phyloP scores from a whole-genome alignment of 2,888 invertebrate genomes.

The Euspilapteryx auroguttella region DNA sequence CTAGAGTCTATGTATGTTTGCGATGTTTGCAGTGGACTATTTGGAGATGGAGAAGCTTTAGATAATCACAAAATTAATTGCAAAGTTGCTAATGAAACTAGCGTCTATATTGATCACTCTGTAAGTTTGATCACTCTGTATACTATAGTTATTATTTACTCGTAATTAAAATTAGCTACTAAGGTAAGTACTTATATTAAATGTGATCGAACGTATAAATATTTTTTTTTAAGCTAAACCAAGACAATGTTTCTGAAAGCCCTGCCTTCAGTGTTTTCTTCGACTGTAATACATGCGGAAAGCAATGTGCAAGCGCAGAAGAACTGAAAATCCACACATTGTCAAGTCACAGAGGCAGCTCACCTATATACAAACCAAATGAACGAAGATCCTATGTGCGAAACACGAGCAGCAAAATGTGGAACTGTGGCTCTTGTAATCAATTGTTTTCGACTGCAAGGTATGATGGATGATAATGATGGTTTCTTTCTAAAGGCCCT shows the following conservation, averaged over 20 bases:
- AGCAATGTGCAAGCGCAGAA: slow-evolving; percentile 19
- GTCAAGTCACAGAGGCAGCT: slow-evolving; percentile 18
- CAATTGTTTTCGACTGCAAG: slow-evolving; percentile 48
- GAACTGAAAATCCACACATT: slow-evolving; percentile 21
- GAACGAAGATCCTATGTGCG: slow-evolving; percentile 22
- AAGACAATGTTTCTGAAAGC: no score
- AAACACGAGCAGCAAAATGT: slow-evolving; percentile 35
- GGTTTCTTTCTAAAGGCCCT: no score
- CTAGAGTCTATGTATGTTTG: slow-evolving; percentile 45
- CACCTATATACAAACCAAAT: slow-evolving; percentile 13
- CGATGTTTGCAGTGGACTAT: slow-evolving; percentile 38
- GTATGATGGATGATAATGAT: slow-evolving; percentile 12
- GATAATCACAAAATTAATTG: slow-evolving; percentile 32
- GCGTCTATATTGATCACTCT: slow-evolving; percentile 14
- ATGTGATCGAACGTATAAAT: no score
- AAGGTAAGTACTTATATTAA: no score
- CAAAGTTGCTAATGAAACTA: slow-evolving; percentile 16
- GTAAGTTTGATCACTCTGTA: slow-evolving; percentile 9
- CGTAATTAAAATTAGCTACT: no score
- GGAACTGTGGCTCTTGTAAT: slow-evolving; percentile 53
- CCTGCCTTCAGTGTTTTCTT: no score
- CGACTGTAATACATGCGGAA: slow-evolving; percentile 22
- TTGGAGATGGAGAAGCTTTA: slow-evolving; percentile 35
- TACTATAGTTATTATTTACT: no score
- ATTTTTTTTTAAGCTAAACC: no score